These are phyloP conservation scores for Coryphaenoides rupestris DNA, from an alignment of 2,113 vertebrate genomes.

Conservation along the genomic window DNA sequence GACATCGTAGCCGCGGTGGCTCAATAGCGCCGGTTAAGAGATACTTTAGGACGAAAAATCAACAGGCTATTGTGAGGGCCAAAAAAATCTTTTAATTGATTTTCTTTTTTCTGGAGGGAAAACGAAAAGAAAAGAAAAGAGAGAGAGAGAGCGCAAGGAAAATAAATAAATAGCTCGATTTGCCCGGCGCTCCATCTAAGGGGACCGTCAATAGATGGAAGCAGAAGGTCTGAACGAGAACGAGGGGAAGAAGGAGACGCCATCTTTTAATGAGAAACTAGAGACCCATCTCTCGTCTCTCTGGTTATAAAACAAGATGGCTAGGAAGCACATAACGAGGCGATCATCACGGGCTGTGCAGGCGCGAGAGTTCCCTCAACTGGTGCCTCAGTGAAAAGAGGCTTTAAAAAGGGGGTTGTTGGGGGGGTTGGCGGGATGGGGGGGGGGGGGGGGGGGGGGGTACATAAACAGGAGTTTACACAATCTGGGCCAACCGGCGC, in stretches of 20 bases:
- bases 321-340: conserved; percentile 74
- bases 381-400: conserved; percentile 62
- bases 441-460: no score
- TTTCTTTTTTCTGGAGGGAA: no score
- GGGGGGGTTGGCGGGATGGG: no score
- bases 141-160: conserved; percentile 41
- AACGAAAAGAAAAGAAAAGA: conserved; percentile 45
- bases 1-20: conserved; percentile 18
- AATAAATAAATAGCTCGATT: conserved; percentile 65
- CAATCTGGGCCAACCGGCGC: conserved; percentile 39
- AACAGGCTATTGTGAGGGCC: conserved; percentile 45
- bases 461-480: conserved; percentile 60
- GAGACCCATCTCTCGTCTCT: conserved; percentile 71
- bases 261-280: conserved; percentile 76
- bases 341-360: conserved; percentile 69
- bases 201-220: conserved; percentile 56
- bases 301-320: conserved; percentile 74
- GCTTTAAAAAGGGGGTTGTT: conserved; percentile 57
- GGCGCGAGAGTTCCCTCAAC: conserved; percentile 60
- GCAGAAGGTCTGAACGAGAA: conserved; percentile 62
- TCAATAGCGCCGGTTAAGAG: conserved; percentile 13
- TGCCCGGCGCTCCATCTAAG: conserved; percentile 66
- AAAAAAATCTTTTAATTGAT: conserved; percentile 61
- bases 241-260: no score
- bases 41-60: conserved; percentile 38